Conservation (phyloP, 2,797 vertebrate genomes). For the Alauda arvensis region DNA sequence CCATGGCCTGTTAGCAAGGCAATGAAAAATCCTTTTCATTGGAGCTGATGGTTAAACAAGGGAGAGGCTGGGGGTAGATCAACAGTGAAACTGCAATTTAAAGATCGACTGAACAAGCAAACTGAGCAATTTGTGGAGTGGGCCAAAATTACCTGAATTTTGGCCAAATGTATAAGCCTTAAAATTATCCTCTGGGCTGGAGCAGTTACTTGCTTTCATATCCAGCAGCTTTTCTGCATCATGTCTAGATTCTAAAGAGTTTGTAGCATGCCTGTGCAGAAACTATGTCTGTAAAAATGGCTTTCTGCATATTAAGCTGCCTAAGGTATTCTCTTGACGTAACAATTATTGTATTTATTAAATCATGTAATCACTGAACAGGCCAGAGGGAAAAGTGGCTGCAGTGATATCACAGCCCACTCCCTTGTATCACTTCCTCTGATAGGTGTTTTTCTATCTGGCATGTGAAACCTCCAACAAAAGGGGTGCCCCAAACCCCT, state of each 20-base stretch:
- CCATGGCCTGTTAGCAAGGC: neutral
- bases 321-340: neutral
- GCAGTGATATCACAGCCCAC: neutral
- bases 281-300: neutral
- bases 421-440: neutral
- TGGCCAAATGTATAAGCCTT: neutral
- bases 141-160: slow-evolving; percentile 2
- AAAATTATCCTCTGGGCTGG: neutral
- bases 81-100: neutral
- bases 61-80: neutral
- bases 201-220: neutral
- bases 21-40: neutral
- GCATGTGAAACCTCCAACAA: neutral
- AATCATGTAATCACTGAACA: neutral
- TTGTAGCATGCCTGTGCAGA: neutral
- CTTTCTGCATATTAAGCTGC: neutral
- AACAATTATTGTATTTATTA: neutral
- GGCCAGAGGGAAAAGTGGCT: neutral
- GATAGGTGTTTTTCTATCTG: neutral
- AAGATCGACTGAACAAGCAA: neutral
- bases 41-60: neutral
- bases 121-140: neutral
- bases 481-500: neutral
- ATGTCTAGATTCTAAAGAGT: neutral
- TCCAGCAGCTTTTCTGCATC: neutral